Evolutionary conservation across 2,113 vertebrate genomes (phyloP).

Genomic region (Oreocharis arfaki): DNA sequence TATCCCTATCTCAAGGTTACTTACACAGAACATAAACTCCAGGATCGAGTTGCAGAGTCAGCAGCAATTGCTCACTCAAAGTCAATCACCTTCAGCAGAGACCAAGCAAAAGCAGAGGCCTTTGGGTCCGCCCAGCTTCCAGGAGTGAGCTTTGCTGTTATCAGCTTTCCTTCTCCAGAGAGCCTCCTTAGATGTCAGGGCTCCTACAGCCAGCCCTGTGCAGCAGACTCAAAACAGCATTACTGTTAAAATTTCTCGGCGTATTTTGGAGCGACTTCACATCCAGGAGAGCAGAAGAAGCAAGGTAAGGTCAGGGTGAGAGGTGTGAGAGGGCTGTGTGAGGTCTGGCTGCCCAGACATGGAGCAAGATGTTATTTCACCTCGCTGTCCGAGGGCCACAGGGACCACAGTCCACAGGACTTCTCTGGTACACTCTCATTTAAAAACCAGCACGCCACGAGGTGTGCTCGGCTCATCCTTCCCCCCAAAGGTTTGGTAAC

Average conservation of each 20-base stretch:
- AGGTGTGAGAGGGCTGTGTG: background rate
- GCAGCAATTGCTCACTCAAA: conserved; percentile 59
- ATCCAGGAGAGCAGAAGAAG: background rate
- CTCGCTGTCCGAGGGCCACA: background rate
- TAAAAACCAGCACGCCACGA: background rate
- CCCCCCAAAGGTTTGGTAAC: background rate
- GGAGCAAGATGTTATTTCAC: background rate
- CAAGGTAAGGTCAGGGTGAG: background rate
- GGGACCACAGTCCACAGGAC: background rate
- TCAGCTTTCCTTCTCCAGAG: background rate
- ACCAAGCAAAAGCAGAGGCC: conserved; percentile 40
- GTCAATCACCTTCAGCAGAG: conserved; percentile 43
- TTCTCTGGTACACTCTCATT: background rate
- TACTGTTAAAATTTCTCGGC: background rate
- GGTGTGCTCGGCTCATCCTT: background rate
- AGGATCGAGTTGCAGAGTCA: conserved; percentile 58
- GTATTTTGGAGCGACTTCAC: background rate
- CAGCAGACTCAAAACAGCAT: background rate
- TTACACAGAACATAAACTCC: conserved; percentile 42
- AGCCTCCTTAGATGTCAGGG: background rate
- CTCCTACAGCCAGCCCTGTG: background rate
- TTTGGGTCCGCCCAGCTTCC: background rate
- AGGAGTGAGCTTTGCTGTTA: background rate
- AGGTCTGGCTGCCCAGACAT: background rate
- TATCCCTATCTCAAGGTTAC: conserved; percentile 67